Percentiles rank a stretch among this genome's conserved stretches.
phyloP scores from a whole-genome alignment of 1,140 invertebrate species.

The Papilio xuthus region DNA sequence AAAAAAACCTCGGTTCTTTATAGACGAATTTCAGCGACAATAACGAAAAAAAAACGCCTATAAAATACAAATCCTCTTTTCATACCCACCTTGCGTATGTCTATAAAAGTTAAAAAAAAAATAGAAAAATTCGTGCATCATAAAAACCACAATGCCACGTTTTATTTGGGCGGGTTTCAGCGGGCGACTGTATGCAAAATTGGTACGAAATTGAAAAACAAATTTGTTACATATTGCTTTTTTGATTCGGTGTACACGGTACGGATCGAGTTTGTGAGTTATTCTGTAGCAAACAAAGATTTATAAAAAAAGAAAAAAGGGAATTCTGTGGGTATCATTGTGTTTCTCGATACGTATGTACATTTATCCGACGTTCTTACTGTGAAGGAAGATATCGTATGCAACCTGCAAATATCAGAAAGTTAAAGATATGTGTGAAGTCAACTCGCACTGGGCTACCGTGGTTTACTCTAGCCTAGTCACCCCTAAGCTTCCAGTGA shows the following conservation, averaged over 20 bases:
- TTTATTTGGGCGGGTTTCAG: conserved; percentile 62
- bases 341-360: too few species aligned
- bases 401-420: too few species aligned
- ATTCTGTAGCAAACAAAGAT: conserved; percentile 43
- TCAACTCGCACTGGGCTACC: too few species aligned
- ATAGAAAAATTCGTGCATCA: conserved; percentile 68
- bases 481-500: too few species aligned
- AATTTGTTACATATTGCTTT: conserved; percentile 81
- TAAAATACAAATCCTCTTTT: conserved; percentile 60
- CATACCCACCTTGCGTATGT: conserved; percentile 61
- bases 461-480: too few species aligned
- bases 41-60: conserved; percentile 46
- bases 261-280: conserved; percentile 46
- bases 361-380: too few species aligned
- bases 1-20: conserved; percentile 42
- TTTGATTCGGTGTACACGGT: conserved; percentile 66
- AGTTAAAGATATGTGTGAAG: too few species aligned
- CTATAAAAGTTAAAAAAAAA: conserved; percentile 62
- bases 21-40: conserved; percentile 58
- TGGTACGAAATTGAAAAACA: conserved; percentile 81
- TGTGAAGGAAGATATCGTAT: too few species aligned
- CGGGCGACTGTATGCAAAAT: conserved; percentile 75
- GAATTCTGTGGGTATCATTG: too few species aligned
- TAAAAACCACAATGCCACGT: conserved; percentile 74
- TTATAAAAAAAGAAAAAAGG: neutral